Percentiles rank a stretch among this genome's conserved stretches.
phyloP scores from a whole-genome alignment of 2,888 invertebrate species.

The Pyrgus malvae region DNA sequence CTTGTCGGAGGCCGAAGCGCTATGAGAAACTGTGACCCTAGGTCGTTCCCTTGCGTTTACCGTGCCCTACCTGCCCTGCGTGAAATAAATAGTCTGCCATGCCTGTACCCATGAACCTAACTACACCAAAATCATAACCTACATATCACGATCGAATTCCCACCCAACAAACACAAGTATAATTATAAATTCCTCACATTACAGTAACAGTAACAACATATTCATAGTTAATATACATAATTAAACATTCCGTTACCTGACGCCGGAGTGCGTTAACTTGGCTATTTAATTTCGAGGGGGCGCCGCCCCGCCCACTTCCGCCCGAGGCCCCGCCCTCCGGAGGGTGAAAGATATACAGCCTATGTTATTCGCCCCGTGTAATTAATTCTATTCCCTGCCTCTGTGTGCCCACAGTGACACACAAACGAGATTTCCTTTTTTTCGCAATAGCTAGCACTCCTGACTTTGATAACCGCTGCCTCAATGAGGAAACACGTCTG shows the following conservation, averaged over 20 bases:
- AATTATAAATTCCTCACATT: slow-evolving; percentile 6
- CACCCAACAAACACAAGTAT: too few relatives aligned
- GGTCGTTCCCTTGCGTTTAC: too few relatives aligned
- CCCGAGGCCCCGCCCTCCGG: slow-evolving; percentile 40
- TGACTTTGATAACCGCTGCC: slow-evolving; percentile 6
- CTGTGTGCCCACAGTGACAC: slow-evolving; percentile 25
- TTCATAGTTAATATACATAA: slow-evolving; percentile 34
- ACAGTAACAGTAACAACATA: slow-evolving; percentile 16
- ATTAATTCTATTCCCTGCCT: slow-evolving; percentile 42
- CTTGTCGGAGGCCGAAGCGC: too few relatives aligned
- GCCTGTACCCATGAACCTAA: too few relatives aligned
- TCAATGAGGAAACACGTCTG: slow-evolving; percentile 1
- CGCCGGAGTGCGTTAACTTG: slow-evolving; percentile 40
- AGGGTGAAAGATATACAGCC: slow-evolving; percentile 38
- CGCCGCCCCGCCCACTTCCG: slow-evolving; percentile 38
- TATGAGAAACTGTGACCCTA: too few relatives aligned
- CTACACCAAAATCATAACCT: too few relatives aligned
- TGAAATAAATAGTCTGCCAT: too few relatives aligned
- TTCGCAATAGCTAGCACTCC: background rate
- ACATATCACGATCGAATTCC: too few relatives aligned
- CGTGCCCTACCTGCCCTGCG: too few relatives aligned
- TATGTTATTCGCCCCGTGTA: slow-evolving; percentile 40
- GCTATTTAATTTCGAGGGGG: slow-evolving; percentile 42
- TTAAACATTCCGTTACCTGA: slow-evolving; percentile 43
- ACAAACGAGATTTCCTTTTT: slow-evolving; percentile 19